Base-by-base conservation (phyloP, 1,140 invertebrate species). In the Bathynomus jamesi region DNA sequence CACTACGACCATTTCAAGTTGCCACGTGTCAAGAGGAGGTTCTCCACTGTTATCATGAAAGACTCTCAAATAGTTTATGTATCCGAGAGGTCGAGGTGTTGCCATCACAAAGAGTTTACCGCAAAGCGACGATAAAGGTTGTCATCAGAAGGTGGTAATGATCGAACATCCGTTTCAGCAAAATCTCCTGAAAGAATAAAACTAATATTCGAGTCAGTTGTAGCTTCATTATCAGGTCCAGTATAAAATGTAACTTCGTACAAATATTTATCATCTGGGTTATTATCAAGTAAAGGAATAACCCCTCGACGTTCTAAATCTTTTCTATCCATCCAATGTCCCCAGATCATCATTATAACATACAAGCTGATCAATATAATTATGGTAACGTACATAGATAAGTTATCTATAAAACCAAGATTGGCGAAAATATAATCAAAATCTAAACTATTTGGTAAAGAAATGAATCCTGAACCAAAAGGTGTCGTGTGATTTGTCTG, bases 401-500 rank as follows among this genome's bases (percentile, higher is more conserved):
- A 80, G 77, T 86, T 86, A 76, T 84, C 83, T 11, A 79, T 77
- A 76, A 86, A 85, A 65, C 83, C 83, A 11, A 81, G 80, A 71
- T 82, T 78, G n/a, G 81, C 81, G 80, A 85, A 86, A 0, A 86
- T 84, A 66, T 85, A 86, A 61, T 75, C 80, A 77, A 86, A 86
- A 77, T 86, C 84, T 29, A 86, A 83, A 5, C 84, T 84, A 76
- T 86, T 86, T 0, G 84, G 84, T 24, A 82, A 81, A 0, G 85
- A 82, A 64, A 83, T 83, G 65, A 85, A 84, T 72, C 85, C 84
- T 24, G 82, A 81, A 8, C 83, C 85, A 78, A 86, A 86, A 13
- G 83, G 82, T 8, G 85, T 85, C 78, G 86, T 78, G 78, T 86
- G 85, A 67, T 80, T 83, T 75, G 83, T 84, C 40, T 81, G 74